Evolutionary conservation across 2,797 vertebrate species (phyloP).

Genomic region (Coendou prehensilis): DNA sequence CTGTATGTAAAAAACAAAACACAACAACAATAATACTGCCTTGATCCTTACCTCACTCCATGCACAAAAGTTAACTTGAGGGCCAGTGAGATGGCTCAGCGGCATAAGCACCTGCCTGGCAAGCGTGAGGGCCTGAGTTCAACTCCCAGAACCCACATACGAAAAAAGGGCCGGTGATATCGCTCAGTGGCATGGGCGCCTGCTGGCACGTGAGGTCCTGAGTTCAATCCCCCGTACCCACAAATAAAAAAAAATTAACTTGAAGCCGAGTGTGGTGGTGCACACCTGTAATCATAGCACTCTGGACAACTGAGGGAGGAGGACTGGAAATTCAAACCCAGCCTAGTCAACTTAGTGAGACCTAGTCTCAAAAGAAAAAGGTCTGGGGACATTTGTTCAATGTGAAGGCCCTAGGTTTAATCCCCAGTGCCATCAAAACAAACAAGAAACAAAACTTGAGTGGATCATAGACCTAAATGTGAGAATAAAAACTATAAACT

Average conservation of each 20-base stretch:
- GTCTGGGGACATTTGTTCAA: background rate
- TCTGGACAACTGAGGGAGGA: background rate
- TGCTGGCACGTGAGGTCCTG: too few relatives aligned
- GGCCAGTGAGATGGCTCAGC: too few relatives aligned
- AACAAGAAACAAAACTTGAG: background rate
- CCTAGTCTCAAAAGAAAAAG: background rate
- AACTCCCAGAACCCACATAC: too few relatives aligned
- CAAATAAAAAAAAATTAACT: too few relatives aligned
- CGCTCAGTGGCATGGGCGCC: too few relatives aligned
- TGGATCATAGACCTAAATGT: background rate
- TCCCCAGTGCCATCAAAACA: background rate
- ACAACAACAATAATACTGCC: background rate
- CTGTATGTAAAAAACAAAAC: background rate
- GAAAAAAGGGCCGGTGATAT: too few relatives aligned
- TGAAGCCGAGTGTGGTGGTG: background rate
- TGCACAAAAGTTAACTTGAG: background rate
- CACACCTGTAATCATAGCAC: background rate
- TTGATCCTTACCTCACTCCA: background rate
- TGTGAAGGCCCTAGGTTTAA: background rate
- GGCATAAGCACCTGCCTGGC: too few relatives aligned
- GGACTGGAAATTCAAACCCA: background rate
- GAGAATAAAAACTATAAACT: background rate
- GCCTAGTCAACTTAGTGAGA: background rate
- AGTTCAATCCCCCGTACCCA: too few relatives aligned
- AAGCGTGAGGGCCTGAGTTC: too few relatives aligned